Conservation (phyloP, 1,140 invertebrate genomes). For the Danaus melanippus region DNA sequence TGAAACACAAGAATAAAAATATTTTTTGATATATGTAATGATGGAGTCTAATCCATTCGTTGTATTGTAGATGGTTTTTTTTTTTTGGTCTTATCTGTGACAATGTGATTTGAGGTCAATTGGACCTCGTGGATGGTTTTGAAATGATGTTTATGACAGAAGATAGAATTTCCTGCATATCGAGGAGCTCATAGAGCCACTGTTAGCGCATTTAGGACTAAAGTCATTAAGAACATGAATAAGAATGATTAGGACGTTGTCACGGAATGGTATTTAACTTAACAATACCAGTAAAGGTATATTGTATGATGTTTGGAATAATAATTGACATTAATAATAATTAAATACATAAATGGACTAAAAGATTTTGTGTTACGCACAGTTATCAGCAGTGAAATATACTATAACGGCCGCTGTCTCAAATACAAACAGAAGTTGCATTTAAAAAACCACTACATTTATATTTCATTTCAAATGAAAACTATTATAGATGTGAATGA, state of each 20-base stretch:
- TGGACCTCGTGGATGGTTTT: too few relatives aligned
- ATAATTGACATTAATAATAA: slow-evolving; percentile 16
- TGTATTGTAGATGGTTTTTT: slow-evolving; percentile 29
- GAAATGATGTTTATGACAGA: too few relatives aligned
- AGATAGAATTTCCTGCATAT: too few relatives aligned
- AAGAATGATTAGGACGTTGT: too few relatives aligned
- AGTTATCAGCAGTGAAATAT: slow-evolving; percentile 2
- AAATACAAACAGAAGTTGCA: slow-evolving; percentile 3
- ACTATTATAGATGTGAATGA: not conserved
- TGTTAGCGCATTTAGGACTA: too few relatives aligned
- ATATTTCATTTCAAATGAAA: slow-evolving; percentile 8
- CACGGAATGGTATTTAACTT: slow-evolving; percentile 22
- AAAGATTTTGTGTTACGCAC: not conserved
- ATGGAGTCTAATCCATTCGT: slow-evolving; percentile 37
- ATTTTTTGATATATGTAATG: slow-evolving; percentile 65
- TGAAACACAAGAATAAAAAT: slow-evolving; percentile 54
- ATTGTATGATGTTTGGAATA: slow-evolving; percentile 26
- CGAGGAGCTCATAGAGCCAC: too few relatives aligned
- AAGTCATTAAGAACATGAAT: too few relatives aligned
- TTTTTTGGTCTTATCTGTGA: slow-evolving; percentile 26
- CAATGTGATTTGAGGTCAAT: slow-evolving; percentile 1
- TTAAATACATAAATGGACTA: not conserved
- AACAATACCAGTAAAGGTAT: slow-evolving; percentile 30
- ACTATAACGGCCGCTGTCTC: not conserved
- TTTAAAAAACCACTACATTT: slow-evolving; percentile 4